Evolutionary conservation across 1,140 invertebrate genomes (phyloP).

Genomic region (Patella vulgata): DNA sequence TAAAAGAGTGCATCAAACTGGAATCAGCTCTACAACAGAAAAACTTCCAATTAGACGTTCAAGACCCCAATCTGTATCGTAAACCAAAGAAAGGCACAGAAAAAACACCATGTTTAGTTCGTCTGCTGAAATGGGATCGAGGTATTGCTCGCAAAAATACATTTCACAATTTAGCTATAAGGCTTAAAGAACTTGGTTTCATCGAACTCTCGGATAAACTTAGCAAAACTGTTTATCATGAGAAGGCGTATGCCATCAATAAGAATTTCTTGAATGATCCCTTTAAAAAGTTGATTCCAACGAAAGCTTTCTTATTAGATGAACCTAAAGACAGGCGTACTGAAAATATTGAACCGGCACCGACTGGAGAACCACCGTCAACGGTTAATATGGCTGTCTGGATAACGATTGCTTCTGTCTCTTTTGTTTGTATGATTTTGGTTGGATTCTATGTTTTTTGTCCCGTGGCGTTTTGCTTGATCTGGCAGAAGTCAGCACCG

Average conservation of each 20-base stretch:
- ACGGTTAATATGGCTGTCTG: too few species aligned
- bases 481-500: too few species aligned
- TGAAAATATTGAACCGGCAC: too few species aligned
- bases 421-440: too few species aligned
- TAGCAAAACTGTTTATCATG: neutral
- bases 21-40: slow-evolving; percentile 5
- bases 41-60: neutral
- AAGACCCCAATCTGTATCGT: neutral
- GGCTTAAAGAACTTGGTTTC: slow-evolving; percentile 19
- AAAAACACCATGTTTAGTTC: slow-evolving; percentile 1
- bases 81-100: neutral
- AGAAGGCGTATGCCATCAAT: slow-evolving; percentile 6
- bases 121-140: slow-evolving; percentile 3
- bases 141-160: slow-evolving; percentile 10
- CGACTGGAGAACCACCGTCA: too few species aligned
- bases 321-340: neutral
- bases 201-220: neutral
- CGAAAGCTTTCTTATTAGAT: slow-evolving; percentile 11
- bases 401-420: too few species aligned
- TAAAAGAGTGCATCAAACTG: slow-evolving; percentile 7
- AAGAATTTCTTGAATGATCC: slow-evolving; percentile 12
- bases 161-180: slow-evolving; percentile 2
- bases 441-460: too few species aligned
- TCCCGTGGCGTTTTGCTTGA: too few species aligned
- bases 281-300: slow-evolving; percentile 19